Conservation (phyloP, 2,888 invertebrate genomes). For the Hoplodrina ambigua region DNA sequence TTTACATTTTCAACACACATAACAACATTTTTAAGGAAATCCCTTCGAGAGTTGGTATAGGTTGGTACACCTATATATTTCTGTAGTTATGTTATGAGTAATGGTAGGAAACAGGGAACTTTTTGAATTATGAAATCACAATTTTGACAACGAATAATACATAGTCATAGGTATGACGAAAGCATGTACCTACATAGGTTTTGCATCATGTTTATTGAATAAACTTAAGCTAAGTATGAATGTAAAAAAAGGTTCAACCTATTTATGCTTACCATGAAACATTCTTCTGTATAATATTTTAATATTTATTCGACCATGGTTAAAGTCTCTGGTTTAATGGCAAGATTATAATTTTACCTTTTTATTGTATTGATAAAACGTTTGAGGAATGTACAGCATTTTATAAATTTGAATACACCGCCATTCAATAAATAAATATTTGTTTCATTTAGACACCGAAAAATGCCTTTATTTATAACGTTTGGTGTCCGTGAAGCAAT, state of each 20-base stretch:
- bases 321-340: neutral
- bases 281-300: neutral
- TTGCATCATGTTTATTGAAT: too few species aligned
- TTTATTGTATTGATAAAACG: neutral
- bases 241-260: too few species aligned
- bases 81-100: too few species aligned
- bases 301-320: neutral
- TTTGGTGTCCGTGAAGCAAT: too few species aligned
- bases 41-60: too few species aligned
- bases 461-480: neutral
- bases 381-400: conserved; percentile 7
- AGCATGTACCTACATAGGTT: too few species aligned
- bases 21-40: too few species aligned
- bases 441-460: neutral
- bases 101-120: too few species aligned
- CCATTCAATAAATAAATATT: neutral
- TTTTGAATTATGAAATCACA: neutral
- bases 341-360: neutral
- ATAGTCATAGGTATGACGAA: neutral
- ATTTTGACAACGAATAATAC: neutral
- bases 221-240: neutral
- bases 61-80: too few species aligned
- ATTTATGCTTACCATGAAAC: neutral
- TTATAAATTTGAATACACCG: neutral
- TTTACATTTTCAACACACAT: too few species aligned